Base-by-base conservation (phyloP, 2,113 vertebrate genomes). In the Pandion haliaetus region DNA sequence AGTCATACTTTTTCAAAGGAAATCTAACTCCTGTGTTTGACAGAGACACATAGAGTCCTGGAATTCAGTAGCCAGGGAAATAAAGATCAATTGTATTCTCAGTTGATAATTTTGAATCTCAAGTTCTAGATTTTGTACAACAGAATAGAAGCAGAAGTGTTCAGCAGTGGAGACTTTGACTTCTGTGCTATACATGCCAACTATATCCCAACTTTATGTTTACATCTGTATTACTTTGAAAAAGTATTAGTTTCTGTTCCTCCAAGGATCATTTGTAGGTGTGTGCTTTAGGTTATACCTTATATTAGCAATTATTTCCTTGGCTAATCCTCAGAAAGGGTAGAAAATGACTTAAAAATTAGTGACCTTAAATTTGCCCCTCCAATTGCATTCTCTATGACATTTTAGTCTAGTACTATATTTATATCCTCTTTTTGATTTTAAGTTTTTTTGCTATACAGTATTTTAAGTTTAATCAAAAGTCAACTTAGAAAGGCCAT, bases 391-490 rank as follows among this genome's bases (percentile, higher is more conserved):
- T 95, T 97, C 38, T 86, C 76, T 84, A 93, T 98, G 96, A 97
- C 95, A 98, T 98, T 98, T 98, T 91, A 96, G 88, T 97, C 94
- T 84, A 96, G 93, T 91, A 70, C 78, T 97, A 83, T 98, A 98
- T 98, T 98, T 98, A 98, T 97, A 97, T 94, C 94, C 90, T 90
- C 86, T 96, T 98, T 98, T 98, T 98, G 95, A 98, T 98, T 98
- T 98, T 95, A 95, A 83, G 88, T 95, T 97, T 98, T 98, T 98
- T 98, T 98, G 95, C 98, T 95, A 97, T 98, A 98, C 98, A 99
- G 97, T 99, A 98, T 99, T 99, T 99, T 98, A 98, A 98, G 98
- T 99, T 99, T 99, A 99, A 99, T 99, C 99, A 99, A 99, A 99
- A 99, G 98, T 98, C 98, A 99, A 99, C 99, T 99, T 98, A 98